Conservation (phyloP, 2,113 vertebrate genomes). For the Clupea harengus region DNA sequence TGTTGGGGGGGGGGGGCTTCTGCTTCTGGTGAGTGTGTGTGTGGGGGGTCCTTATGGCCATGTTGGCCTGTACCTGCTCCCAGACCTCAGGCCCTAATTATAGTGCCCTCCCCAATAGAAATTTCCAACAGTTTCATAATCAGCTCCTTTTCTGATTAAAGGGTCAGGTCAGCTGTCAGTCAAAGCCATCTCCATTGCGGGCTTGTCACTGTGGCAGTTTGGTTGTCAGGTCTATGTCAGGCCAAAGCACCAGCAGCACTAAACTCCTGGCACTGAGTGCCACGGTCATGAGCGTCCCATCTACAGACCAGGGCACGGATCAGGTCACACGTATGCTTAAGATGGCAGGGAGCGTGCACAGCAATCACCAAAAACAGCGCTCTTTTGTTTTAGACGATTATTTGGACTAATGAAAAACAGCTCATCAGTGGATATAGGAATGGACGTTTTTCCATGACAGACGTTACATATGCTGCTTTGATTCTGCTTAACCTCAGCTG, state of each 20-base stretch:
- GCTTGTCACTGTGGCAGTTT: background rate
- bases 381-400: background rate
- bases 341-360: background rate
- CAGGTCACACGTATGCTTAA: background rate
- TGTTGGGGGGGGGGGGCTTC: background rate
- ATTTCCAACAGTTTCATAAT: conserved; percentile 40
- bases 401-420: conserved; percentile 12
- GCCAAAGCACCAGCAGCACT: background rate
- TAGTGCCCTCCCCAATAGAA: conserved; percentile 37
- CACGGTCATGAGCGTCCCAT: background rate
- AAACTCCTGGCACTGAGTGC: background rate
- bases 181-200: conserved; percentile 16
- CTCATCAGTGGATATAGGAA: conserved; percentile 13
- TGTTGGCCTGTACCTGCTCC: conserved; percentile 58
- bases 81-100: conserved; percentile 51
- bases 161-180: conserved; percentile 39
- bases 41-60: conserved; percentile 43
- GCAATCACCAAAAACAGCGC: background rate
- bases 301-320: background rate
- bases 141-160: conserved; percentile 32
- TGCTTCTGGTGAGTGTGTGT: background rate
- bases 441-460: conserved; percentile 15
- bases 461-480: background rate
- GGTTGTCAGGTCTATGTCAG: background rate
- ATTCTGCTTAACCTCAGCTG: background rate